Evolutionary conservation across 37 sponge, comb jelly and placozoan species (phyloP), one percentile per base, ranked within the genome.

Genomic region (Beroe forskalii): DNA sequence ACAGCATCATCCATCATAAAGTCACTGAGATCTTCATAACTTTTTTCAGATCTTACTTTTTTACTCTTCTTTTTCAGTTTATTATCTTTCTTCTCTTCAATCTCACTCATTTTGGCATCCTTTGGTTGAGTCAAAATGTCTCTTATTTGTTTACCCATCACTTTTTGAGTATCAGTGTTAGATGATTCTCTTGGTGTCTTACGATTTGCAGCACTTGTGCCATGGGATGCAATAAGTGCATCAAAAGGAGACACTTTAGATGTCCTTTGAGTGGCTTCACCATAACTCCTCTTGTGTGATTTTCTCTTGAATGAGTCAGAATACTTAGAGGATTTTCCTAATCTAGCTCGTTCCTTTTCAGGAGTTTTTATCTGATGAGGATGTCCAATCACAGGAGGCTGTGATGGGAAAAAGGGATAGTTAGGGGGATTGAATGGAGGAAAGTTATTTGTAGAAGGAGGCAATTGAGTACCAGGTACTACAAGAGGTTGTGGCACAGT

Each of bases 141-240:
- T 43, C 55, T 41, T 9, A 30, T 80, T 43, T 41, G 86, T 23
- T 44, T 80, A 38, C 55, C 30, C 72, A 69, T 69, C 12, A 36
- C 38, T 35, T 36, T 69, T 6, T 80, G 25, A 22, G 38, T 44
- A 1, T 40, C 44, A 1, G 44, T 43, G 30, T 25, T 80, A 48
- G 42, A 80, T 23, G 25, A 28, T 42, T 80, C 86, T 48, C 44
- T 80, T 22, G 31, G 66, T 35, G 37, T 9, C 28, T 44, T 80
- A n/a, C 86, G 12, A 25, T 80, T 80, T 4, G 86, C 44, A 41
- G n/a, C n/a, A 25, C 86, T 80, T 32, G 86, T 80, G n/a, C 86
- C 86, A 44, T 80, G 86, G 9, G 86, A 80, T 80, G 86, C 86
- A 80, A 80, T 80, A 4, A 80, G 48, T 28, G 86, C 86, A 80